Evolutionary conservation across 2,113 vertebrate species (phyloP), one percentile per base, ranked within the genome.

Genomic region (Phoxinus phoxinus): DNA sequence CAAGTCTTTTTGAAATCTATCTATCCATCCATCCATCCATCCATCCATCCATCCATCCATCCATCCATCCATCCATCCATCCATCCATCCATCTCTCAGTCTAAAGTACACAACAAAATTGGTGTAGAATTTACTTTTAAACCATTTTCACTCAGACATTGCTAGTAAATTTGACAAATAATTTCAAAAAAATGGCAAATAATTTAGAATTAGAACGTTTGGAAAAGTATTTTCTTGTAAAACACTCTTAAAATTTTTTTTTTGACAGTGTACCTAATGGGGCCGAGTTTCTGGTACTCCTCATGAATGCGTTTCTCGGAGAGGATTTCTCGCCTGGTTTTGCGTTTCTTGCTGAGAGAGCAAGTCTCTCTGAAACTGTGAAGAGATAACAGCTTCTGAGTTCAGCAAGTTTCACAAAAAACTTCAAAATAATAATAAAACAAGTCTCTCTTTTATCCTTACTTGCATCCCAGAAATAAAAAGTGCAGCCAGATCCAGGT

Each of bases 401-500:
- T 51, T 81, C n/a, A 63, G 23, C 51, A 23, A 63, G 15, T 59
- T 23, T 59, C 17, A 51, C 17, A 3, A 21, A 72, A 13, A 2
- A 46, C n/a, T 63, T 61, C 63, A 25, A 19, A 12, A 15, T n/a
- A 27, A 53, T 12, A 15, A 56, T 0, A 0, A 37, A 83, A 27
- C 41, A 72, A 56, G 7, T 23, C 25, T 51, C 15, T 10, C 2
- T 2, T 25, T 37, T 30, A n/a, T 48, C 94, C 97, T 97, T 92
- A 99, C 98, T 99, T 99, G 98, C 96, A 99, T 87, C 98, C 98
- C 0, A 99, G 94, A 91, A 99, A 99, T 41, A 99, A 94, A 95
- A 96, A 98, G 72, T 99, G 97, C 92, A 99, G 94, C 98, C 98
- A 99, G 79, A 99, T 93, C 98, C 98, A 99, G 86, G 97, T 99